Base-by-base conservation (phyloP, 2,888 invertebrate species). In the Criorhina ranunculi region DNA sequence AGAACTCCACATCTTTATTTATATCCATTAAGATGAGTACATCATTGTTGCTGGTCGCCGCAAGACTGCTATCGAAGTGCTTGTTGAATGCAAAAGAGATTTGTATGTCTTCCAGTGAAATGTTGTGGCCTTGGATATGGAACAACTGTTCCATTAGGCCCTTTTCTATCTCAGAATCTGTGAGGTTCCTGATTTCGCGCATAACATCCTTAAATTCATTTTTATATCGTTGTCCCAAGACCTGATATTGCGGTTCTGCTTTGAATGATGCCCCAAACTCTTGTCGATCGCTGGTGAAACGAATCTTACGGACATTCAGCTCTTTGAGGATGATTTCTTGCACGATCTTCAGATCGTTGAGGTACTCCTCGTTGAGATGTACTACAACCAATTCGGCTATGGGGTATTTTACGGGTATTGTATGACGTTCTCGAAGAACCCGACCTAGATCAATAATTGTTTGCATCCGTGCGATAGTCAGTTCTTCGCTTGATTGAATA, bases 351-450 rank as follows among this genome's bases (percentile, higher is more conserved):
- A 98, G 93, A 89, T 98, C 96, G 4, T 94, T 92, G 72, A 98
- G 93, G 88, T 95, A 96, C 40, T 94, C 93, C 31, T 93, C 91
- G 88, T 97, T 96, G 86, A 96, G 95, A 90, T 98, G 96, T 87
- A 99, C 96, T 8, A 98, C 95, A 5, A 98, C 95, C 88, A 98
- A 94, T 92, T 98, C 98, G 35, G 96, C 96, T 86, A 99, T 92
- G 0, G 99, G 99, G 92, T 98, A 98, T 93, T 98, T 98, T 7
- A 98, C 93, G 0, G 98, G 98, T 80, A 98, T 94, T 7, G 96
- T 97, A 91, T 96, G 96, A 51, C 98, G 93, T 89, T 99, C 98
- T 87, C 99, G 93, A 35, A 98, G 93, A 17, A 98, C 95, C 87
- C 99, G 93, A 0, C 98, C 98, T 11, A 98, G 92, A 90, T 98